phyloP scores from a whole-genome alignment of 1,140 invertebrate genomes.

The Drosophila parvula region DNA sequence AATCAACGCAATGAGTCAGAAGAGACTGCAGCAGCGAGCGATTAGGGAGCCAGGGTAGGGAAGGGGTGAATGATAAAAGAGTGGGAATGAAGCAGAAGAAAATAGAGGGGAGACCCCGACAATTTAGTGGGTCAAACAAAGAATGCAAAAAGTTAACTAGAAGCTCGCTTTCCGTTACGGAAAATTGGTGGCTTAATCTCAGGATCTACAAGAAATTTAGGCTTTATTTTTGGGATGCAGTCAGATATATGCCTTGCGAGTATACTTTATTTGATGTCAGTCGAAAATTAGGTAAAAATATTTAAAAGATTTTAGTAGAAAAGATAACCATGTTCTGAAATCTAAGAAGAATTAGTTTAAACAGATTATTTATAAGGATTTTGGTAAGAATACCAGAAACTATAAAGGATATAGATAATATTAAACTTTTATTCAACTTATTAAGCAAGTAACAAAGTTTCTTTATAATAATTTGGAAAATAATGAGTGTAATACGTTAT shows the following conservation, averaged over 20 bases:
- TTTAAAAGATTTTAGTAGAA: neutral
- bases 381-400: too few species aligned
- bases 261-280: neutral
- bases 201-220: neutral
- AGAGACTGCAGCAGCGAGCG: slow-evolving; percentile 16
- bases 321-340: neutral
- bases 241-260: neutral
- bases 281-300: neutral
- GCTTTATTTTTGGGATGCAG: neutral
- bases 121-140: slow-evolving; percentile 12
- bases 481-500: too few species aligned
- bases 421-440: too few species aligned
- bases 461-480: too few species aligned
- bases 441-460: too few species aligned
- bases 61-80: slow-evolving; percentile 10
- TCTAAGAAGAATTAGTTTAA: too few species aligned
- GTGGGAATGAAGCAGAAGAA: neutral
- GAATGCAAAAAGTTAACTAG: slow-evolving; percentile 11
- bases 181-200: neutral
- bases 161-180: neutral
- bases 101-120: slow-evolving; percentile 3
- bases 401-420: too few species aligned
- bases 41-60: slow-evolving; percentile 1
- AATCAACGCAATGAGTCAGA: slow-evolving; percentile 39
- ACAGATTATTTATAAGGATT: too few species aligned